Conservation (phyloP, 2,888 invertebrate species). For the Liodrosophila aerea region DNA sequence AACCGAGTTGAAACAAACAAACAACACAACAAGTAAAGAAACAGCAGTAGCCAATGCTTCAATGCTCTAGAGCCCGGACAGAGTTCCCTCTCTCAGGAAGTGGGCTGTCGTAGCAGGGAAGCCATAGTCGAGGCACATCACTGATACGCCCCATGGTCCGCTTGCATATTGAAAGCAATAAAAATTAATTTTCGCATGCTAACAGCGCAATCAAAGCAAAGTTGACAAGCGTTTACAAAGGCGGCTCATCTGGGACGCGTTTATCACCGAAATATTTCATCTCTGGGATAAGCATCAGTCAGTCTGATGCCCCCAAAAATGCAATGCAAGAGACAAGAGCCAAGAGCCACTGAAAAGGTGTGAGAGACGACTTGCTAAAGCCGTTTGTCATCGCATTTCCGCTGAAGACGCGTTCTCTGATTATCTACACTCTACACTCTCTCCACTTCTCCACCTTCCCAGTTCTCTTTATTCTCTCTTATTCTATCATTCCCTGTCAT, state of each 20-base stretch:
- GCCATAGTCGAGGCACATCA: constrained; percentile 23
- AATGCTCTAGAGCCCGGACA: constrained; percentile 9
- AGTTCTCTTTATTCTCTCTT: neutral
- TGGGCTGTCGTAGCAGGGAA: constrained; percentile 41
- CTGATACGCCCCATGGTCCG: constrained; percentile 72
- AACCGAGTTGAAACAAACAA: constrained; percentile 32
- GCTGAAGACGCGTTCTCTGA: constrained; percentile 53
- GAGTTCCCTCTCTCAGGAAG: constrained; percentile 47
- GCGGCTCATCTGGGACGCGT: constrained; percentile 63
- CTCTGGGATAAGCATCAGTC: constrained; percentile 74
- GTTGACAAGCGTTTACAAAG: constrained; percentile 75
- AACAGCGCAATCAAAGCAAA: constrained; percentile 74
- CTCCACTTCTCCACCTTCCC: neutral
- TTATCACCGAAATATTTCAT: constrained; percentile 80
- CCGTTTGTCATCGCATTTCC: constrained; percentile 79
- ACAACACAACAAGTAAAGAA: constrained; percentile 18
- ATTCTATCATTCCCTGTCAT: constrained; percentile 40
- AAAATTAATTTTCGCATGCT: constrained; percentile 73
- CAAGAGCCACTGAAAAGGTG: constrained; percentile 38
- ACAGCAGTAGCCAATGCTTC: constrained; percentile 42
- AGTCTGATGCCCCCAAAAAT: constrained; percentile 29
- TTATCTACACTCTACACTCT: neutral
- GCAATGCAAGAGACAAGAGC: constrained; percentile 16
- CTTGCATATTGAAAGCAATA: constrained; percentile 67
- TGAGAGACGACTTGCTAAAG: constrained; percentile 35